Evolutionary conservation across 2,797 vertebrate species (phyloP).

Genomic region (Silurus lanzhouensis): DNA sequence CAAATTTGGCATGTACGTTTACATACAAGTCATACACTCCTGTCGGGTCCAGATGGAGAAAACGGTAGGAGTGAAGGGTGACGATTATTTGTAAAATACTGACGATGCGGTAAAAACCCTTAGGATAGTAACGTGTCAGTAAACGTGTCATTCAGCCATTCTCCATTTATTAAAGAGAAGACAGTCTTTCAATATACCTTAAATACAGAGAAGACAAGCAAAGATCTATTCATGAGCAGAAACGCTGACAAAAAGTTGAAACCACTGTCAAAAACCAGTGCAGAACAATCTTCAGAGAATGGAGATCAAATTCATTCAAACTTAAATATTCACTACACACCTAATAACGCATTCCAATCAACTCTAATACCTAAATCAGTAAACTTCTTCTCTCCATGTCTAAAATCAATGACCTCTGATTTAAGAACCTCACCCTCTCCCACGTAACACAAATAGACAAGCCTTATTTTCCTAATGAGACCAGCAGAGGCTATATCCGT

Average conservation of each 20-base stretch:
- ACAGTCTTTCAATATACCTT: neutral
- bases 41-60: neutral
- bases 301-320: neutral
- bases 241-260: neutral
- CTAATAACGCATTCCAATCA: no score
- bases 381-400: neutral
- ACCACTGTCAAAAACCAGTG: neutral
- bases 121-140: neutral
- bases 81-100: neutral
- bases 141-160: neutral
- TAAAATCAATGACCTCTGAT: slow-evolving; percentile 11
- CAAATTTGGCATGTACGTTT: slow-evolving; percentile 30
- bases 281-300: neutral
- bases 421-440: slow-evolving; percentile 37
- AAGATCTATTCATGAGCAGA: neutral
- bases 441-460: slow-evolving; percentile 42
- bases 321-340: no score
- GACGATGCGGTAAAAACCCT: neutral
- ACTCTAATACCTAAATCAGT: neutral
- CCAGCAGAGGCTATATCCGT: slow-evolving; percentile 50
- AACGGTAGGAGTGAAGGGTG: neutral
- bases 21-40: neutral
- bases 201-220: neutral
- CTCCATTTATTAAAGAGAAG: neutral
- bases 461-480: slow-evolving; percentile 53